A percentile compares a stretch with the other conserved stretches of the same genome.
Conservation (phyloP, 2,797 vertebrate genomes). For the Chrysocyon brachyurus region DNA sequence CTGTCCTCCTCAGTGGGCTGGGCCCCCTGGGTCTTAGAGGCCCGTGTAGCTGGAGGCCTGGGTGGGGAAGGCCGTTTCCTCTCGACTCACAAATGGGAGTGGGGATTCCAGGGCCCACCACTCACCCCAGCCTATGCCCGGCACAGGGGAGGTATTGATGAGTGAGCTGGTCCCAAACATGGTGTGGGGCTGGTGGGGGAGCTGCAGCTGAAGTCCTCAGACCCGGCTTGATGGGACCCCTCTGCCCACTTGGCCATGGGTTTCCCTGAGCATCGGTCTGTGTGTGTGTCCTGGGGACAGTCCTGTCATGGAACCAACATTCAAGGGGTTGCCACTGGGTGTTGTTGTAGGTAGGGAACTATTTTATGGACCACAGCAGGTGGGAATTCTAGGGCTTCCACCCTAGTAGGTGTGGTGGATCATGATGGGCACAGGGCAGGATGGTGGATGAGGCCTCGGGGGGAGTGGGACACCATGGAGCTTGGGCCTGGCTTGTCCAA, state of each 20-base stretch:
- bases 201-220: neutral
- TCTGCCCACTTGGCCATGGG: neutral
- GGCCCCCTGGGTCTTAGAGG: neutral
- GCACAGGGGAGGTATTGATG: neutral
- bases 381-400: neutral
- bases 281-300: neutral
- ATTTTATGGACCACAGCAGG: neutral
- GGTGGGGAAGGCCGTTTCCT: neutral
- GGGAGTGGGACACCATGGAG: neutral
- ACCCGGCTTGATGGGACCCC: neutral
- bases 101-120: neutral
- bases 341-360: neutral
- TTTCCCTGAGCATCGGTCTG: neutral
- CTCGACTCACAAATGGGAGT: neutral
- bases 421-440: neutral
- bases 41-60: neutral
- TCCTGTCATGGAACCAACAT: neutral
- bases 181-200: neutral
- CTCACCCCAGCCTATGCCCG: fast-evolving
- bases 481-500: neutral
- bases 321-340: neutral
- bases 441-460: neutral
- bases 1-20: neutral
- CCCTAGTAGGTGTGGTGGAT: too few species aligned
- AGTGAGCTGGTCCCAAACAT: neutral